These are phyloP conservation scores for Sarcophilus harrisii DNA, from an alignment of 2,797 vertebrate genomes.

Conservation along the genomic window DNA sequence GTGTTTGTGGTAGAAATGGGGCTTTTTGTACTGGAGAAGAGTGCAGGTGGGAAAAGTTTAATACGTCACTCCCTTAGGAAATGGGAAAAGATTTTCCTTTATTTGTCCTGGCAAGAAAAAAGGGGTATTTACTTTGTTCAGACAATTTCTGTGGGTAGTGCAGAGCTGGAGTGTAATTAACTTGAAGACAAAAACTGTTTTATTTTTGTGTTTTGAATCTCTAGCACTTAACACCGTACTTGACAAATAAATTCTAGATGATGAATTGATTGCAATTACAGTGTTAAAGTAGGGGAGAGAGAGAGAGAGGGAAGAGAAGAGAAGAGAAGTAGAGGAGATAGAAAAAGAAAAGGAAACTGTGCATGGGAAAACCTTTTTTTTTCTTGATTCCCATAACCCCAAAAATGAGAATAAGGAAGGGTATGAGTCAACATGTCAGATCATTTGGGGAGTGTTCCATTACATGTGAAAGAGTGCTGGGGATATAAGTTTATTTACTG, in stretches of 20 bases:
- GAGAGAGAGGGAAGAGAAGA: too few species aligned
- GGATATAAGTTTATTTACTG: not conserved
- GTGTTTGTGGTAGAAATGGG: not conserved
- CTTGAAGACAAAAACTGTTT: not conserved
- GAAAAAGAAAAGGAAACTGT: not conserved
- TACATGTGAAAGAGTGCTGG: not conserved
- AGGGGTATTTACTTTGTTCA: not conserved
- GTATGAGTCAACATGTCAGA: not conserved
- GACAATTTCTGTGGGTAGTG: not conserved
- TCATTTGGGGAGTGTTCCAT: not conserved
- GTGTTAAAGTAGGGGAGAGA: not conserved
- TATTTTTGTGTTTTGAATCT: not conserved
- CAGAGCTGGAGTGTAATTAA: not conserved
- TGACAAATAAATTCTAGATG: not conserved
- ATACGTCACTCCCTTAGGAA: not conserved
- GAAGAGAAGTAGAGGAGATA: too few species aligned
- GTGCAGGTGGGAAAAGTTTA: not conserved
- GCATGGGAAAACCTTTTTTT: not conserved
- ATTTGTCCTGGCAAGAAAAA: not conserved
- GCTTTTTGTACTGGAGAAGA: not conserved
- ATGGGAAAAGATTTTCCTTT: not conserved
- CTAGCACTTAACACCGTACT: not conserved
- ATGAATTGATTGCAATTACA: not conserved
- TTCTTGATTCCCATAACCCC: not conserved
- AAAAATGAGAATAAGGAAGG: not conserved